Evolutionary conservation across 2,888 invertebrate genomes (phyloP).

Genomic region (Seladonia tumulorum): DNA sequence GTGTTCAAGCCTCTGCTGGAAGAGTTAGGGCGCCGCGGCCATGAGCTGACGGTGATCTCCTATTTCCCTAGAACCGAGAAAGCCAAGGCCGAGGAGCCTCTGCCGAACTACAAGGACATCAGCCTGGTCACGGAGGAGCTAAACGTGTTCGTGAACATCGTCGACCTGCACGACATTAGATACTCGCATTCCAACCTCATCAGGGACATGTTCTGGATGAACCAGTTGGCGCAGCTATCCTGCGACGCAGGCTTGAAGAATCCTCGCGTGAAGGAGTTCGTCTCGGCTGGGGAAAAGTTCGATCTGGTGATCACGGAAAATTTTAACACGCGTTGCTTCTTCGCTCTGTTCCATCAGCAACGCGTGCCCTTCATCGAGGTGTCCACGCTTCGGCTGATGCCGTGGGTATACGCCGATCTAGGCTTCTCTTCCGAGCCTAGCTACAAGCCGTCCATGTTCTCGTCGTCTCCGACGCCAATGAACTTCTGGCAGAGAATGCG

Average conservation of each 20-base stretch:
- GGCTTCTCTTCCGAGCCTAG: slow-evolving; percentile 87
- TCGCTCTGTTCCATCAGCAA: slow-evolving; percentile 87
- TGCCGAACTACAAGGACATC: slow-evolving; percentile 87
- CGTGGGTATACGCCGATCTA: slow-evolving; percentile 87
- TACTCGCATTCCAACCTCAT: background rate
- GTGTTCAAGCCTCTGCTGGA: slow-evolving; percentile 87
- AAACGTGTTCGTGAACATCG: slow-evolving; percentile 66
- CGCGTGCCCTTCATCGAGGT: slow-evolving; percentile 87
- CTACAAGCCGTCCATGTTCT: slow-evolving; percentile 86
- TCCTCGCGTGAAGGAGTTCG: slow-evolving; percentile 76
- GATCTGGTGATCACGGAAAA: slow-evolving; percentile 90
- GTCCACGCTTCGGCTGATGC: slow-evolving; percentile 84
- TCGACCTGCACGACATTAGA: slow-evolving; percentile 62
- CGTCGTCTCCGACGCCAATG: slow-evolving; percentile 85
- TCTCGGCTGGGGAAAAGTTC: slow-evolving; percentile 83
- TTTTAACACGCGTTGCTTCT: slow-evolving; percentile 90
- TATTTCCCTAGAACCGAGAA: slow-evolving; percentile 85
- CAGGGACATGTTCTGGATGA: slow-evolving; percentile 53
- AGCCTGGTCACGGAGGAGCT: slow-evolving; percentile 83
- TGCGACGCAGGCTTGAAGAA: slow-evolving; percentile 83
- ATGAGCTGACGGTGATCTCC: slow-evolving; percentile 89
- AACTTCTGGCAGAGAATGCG: slow-evolving; percentile 82
- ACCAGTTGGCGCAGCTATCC: slow-evolving; percentile 78
- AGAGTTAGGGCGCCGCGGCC: slow-evolving; percentile 87
- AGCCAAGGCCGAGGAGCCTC: slow-evolving; percentile 80